A percentile compares a stretch with the other conserved stretches of the same genome.
These are phyloP conservation scores for Asobara japonica DNA, from an alignment of 1,140 invertebrate species.

Conservation along the genomic window DNA sequence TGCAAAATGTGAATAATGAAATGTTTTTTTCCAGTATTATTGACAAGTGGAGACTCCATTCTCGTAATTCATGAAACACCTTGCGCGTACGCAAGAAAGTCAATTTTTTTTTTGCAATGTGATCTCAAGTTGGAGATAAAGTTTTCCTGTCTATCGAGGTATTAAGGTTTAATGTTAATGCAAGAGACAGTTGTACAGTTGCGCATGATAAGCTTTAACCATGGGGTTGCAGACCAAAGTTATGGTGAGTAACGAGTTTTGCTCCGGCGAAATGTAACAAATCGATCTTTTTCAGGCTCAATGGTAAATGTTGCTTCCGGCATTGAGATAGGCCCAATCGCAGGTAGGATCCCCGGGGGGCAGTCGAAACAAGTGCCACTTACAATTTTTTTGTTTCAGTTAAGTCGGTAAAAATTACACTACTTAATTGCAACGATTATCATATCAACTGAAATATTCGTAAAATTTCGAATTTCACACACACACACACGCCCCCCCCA, in stretches of 20 bases:
- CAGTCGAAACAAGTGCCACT: not conserved
- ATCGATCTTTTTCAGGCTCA: conserved; percentile 9
- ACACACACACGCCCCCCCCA: too few species aligned
- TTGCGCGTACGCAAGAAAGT: not conserved
- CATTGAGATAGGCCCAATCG: not conserved
- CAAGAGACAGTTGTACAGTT: conserved; percentile 6
- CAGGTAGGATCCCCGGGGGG: not conserved
- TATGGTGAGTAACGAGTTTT: conserved; percentile 4
- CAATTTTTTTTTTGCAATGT: not conserved
- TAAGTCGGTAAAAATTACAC: not conserved
- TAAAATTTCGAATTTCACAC: too few species aligned
- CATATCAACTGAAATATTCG: too few species aligned
- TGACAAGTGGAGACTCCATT: too few species aligned
- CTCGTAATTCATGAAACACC: not conserved
- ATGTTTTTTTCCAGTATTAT: too few species aligned
- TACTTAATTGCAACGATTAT: too few species aligned
- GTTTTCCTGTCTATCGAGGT: not conserved
- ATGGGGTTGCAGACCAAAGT: conserved; percentile 4
- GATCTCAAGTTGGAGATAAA: not conserved
- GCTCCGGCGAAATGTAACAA: conserved; percentile 4
- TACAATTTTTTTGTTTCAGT: not conserved
- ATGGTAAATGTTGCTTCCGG: not conserved
- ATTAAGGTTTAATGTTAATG: not conserved
- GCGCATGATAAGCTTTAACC: conserved; percentile 4
- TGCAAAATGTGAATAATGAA: too few species aligned